Percentiles rank a stretch among this genome's conserved stretches.
These are phyloP conservation scores for Penaeus monodon DNA, from an alignment of 2,888 invertebrate genomes.

Conservation along the genomic window DNA sequence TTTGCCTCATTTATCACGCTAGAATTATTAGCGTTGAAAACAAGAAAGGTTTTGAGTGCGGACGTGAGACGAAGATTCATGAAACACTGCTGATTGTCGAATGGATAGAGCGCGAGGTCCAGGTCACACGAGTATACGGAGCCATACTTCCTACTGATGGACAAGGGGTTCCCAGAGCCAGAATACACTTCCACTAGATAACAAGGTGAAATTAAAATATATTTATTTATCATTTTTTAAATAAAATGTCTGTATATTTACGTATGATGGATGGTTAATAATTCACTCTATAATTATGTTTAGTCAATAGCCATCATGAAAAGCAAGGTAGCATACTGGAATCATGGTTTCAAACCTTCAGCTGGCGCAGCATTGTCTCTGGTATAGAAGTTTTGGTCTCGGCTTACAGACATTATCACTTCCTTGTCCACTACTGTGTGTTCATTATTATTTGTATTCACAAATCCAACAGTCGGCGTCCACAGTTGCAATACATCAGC, in stretches of 20 bases:
- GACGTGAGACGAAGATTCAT: conserved; percentile 58
- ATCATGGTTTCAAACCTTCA: conserved; percentile 44
- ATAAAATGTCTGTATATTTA: background rate
- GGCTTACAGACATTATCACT: conserved; percentile 34
- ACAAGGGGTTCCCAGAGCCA: conserved; percentile 53
- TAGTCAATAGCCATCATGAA: background rate
- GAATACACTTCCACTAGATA: conserved; percentile 56
- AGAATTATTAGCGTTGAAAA: conserved; percentile 43
- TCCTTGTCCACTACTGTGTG: conserved; percentile 44
- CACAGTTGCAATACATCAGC: conserved; percentile 43
- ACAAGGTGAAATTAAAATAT: background rate
- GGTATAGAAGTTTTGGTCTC: conserved; percentile 14
- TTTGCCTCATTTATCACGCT: conserved; percentile 34
- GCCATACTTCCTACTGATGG: conserved; percentile 62
- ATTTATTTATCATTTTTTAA: background rate
- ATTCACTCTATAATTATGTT: background rate
- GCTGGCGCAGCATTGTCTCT: conserved; percentile 44
- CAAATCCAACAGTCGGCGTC: conserved; percentile 55
- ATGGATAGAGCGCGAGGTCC: conserved; percentile 62
- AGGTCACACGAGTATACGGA: conserved; percentile 60
- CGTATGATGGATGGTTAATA: no score
- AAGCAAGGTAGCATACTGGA: background rate
- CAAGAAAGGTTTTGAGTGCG: conserved; percentile 48
- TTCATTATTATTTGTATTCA: conserved; percentile 58
- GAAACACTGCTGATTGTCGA: conserved; percentile 61